Percentiles rank a stretch among this genome's conserved stretches.
Evolutionary conservation across 2,888 invertebrate genomes (phyloP).

Genomic region (Melieria omissa): DNA sequence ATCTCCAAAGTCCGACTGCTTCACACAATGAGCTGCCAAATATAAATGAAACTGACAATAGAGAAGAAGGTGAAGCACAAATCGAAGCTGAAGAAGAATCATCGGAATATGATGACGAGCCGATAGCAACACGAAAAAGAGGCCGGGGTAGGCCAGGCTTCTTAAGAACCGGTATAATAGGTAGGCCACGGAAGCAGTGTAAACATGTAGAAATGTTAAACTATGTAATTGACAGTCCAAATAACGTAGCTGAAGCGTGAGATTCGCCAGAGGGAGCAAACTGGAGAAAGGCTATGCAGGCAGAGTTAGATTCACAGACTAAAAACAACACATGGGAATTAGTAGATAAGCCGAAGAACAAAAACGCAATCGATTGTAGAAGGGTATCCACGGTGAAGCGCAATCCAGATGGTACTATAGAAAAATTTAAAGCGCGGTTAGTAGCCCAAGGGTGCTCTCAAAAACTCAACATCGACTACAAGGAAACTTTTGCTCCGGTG

Average conservation of each 20-base stretch:
- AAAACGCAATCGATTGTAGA: constrained; percentile 7
- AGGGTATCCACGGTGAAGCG: constrained; percentile 29
- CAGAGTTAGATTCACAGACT: too few relatives aligned
- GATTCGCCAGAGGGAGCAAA: not conserved
- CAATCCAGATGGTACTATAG: constrained; percentile 17
- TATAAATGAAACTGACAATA: not conserved
- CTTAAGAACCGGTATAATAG: not conserved
- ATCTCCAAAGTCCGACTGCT: not conserved
- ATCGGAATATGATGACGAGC: constrained; percentile 3
- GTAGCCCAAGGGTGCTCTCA: constrained; percentile 41
- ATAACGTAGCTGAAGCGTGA: not conserved
- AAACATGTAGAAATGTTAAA: constrained; percentile 4
- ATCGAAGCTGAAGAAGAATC: not conserved
- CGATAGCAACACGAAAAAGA: constrained; percentile 5
- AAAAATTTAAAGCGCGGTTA: constrained; percentile 37
- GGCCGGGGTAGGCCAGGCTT: not conserved
- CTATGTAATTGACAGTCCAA: not conserved
- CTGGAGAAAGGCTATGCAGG: not conserved
- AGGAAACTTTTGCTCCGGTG: constrained; percentile 43
- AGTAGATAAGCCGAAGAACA: not conserved
- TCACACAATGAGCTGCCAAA: not conserved
- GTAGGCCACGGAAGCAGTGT: constrained; percentile 1
- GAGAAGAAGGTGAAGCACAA: not conserved
- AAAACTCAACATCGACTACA: constrained; percentile 37
- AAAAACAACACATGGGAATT: too few relatives aligned